Conservation (phyloP, 2,113 vertebrate species). For the Salminus brasiliensis region DNA sequence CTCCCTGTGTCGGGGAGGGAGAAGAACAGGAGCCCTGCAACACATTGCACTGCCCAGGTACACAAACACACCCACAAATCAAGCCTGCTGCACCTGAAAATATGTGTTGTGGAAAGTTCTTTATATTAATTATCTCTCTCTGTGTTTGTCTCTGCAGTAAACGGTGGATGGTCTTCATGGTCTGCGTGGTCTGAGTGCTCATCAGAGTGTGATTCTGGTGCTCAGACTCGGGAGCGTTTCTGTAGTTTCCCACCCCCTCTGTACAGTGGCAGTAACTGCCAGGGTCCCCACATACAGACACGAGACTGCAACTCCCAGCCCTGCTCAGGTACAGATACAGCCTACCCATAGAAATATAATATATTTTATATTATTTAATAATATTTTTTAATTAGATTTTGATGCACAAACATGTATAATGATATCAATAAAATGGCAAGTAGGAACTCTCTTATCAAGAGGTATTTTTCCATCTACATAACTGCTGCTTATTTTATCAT, state of each 20-base stretch:
- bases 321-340: conserved; percentile 80
- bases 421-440: no score
- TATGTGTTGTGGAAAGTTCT: background rate
- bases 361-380: no score
- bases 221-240: conserved; percentile 79
- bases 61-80: background rate
- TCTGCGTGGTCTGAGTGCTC: conserved; percentile 82
- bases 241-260: conserved; percentile 72
- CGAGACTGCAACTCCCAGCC: conserved; percentile 83
- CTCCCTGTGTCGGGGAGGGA: conserved; percentile 69
- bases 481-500: no score
- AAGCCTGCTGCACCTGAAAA: background rate
- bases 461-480: no score
- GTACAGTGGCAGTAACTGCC: conserved; percentile 70
- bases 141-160: conserved; percentile 62
- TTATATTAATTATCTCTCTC: background rate
- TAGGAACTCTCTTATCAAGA: no score
- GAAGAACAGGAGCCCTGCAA: conserved; percentile 82
- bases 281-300: conserved; percentile 84
- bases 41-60: conserved; percentile 79
- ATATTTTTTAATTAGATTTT: no score
- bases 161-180: conserved; percentile 81
- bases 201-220: conserved; percentile 78
- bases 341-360: no score
- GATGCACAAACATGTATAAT: no score